These are phyloP conservation scores for Naso thynnoides DNA, from an alignment of 2,797 vertebrate species.

Conservation along the genomic window DNA sequence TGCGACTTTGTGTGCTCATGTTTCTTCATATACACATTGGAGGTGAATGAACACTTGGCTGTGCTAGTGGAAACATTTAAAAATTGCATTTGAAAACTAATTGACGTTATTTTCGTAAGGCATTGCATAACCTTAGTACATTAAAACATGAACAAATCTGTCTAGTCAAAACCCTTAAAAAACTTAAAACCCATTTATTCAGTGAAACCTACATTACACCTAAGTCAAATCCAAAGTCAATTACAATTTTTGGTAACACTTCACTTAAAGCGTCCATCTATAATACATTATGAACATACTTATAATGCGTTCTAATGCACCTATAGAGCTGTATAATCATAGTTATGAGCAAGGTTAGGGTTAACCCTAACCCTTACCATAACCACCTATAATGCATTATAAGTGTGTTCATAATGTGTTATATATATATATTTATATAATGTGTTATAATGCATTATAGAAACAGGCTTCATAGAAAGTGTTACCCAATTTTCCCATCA, in stretches of 20 bases:
- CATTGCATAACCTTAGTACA: background rate
- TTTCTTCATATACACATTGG: background rate
- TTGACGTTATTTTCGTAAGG: slow-evolving; percentile 22
- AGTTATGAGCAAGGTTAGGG: too few relatives aligned
- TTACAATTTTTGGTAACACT: too few relatives aligned
- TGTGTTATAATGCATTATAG: too few relatives aligned
- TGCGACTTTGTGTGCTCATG: background rate
- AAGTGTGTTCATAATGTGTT: too few relatives aligned
- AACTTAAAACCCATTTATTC: slow-evolving; percentile 26
- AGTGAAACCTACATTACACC: slow-evolving; percentile 8
- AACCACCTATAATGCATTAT: too few relatives aligned
- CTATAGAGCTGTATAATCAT: too few relatives aligned
- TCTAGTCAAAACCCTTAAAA: slow-evolving; percentile 19
- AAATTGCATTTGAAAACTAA: background rate
- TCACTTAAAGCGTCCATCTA: too few relatives aligned
- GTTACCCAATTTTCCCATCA: background rate
- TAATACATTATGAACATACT: too few relatives aligned
- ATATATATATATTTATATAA: too few relatives aligned
- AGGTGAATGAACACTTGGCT: background rate
- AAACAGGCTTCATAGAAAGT: too few relatives aligned
- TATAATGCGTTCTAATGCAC: too few relatives aligned
- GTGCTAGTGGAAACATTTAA: background rate
- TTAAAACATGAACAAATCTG: slow-evolving; percentile 25
- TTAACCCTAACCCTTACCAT: too few relatives aligned
- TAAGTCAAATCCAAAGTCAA: background rate